Evolutionary conservation across 2,113 vertebrate genomes (phyloP).

Genomic region (Crypturellus undulatus): DNA sequence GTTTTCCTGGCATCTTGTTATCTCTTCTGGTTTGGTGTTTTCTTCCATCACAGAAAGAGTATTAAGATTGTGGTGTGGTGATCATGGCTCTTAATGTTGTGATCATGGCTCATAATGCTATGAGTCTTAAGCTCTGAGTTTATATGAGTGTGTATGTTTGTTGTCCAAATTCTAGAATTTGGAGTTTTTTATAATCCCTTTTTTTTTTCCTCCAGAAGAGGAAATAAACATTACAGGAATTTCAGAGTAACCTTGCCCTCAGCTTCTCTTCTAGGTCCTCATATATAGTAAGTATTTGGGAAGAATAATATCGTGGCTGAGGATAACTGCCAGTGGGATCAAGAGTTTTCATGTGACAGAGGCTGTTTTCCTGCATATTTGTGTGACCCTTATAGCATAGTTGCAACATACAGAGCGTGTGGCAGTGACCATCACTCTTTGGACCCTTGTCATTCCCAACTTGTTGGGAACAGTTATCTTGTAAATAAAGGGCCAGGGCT

Average conservation of each 20-base stretch:
- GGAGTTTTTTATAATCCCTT: too few relatives aligned
- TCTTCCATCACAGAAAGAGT: background rate
- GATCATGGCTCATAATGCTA: background rate
- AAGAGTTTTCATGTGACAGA: background rate
- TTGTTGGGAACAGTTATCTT: background rate
- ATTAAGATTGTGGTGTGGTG: background rate
- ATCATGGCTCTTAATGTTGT: background rate
- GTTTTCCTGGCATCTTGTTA: background rate
- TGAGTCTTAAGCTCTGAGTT: too few relatives aligned
- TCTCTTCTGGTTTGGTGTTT: background rate
- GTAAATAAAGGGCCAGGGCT: constrained; percentile 4
- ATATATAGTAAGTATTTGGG: background rate
- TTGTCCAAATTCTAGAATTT: background rate
- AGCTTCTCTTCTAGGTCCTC: background rate
- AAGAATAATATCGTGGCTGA: background rate
- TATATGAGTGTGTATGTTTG: background rate
- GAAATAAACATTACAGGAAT: background rate
- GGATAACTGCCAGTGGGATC: background rate
- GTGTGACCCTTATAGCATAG: accelerated
- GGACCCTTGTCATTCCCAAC: background rate
- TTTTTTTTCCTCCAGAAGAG: background rate
- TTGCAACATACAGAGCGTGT: background rate
- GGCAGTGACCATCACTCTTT: background rate
- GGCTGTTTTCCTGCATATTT: background rate
- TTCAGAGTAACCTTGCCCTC: background rate